phyloP scores from a whole-genome alignment of 2,113 vertebrate genomes.

The Entomyzon cyanotis region DNA sequence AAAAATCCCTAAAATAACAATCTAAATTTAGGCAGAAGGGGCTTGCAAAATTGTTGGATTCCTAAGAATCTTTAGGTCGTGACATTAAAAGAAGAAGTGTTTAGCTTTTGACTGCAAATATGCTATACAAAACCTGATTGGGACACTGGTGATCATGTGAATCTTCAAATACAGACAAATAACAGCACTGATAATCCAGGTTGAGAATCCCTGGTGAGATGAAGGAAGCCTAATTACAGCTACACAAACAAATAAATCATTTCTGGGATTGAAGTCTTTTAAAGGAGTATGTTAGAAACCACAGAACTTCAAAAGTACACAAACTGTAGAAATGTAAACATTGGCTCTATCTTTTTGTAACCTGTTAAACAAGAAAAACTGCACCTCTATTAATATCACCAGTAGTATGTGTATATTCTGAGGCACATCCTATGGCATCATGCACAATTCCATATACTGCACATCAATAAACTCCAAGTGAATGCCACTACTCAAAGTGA shows the following conservation, averaged over 20 bases:
- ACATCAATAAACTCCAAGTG: neutral
- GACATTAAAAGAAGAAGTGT: neutral
- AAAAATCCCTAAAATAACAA: neutral
- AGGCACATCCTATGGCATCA: neutral
- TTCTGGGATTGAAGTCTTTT: neutral
- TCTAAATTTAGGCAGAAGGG: neutral
- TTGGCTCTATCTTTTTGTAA: neutral
- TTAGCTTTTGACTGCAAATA: neutral
- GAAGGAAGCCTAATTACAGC: neutral
- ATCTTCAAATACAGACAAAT: neutral
- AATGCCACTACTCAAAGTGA: neutral
- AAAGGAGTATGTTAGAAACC: neutral
- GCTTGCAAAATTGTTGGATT: neutral
- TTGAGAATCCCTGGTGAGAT: neutral
- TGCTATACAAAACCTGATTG: neutral
- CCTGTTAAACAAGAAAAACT: neutral
- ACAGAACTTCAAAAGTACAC: neutral
- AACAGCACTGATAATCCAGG: neutral
- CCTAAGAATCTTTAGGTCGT: neutral
- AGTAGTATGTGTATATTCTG: neutral
- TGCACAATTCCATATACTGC: neutral
- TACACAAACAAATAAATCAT: neutral
- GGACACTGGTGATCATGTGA: neutral
- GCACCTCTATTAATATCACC: neutral
- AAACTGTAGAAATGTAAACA: neutral